Evolutionary conservation across 2,797 vertebrate species (phyloP).

Genomic region (Hippocampus kuda): DNA sequence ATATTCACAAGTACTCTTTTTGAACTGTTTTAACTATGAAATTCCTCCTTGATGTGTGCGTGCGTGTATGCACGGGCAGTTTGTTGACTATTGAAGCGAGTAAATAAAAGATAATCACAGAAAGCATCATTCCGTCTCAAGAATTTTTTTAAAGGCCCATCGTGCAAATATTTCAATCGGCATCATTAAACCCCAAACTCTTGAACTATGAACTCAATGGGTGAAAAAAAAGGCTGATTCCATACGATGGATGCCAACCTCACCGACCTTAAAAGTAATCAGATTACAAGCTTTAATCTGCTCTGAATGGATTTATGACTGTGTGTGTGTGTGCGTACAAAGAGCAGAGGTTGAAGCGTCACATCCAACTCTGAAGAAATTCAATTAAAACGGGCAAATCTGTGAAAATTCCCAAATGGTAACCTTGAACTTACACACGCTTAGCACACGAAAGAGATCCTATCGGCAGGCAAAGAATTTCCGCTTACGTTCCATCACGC

Average conservation of each 20-base stretch:
- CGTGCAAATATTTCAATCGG: neutral
- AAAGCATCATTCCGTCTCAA: conserved; percentile 8
- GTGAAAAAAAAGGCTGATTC: neutral
- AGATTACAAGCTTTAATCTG: conserved; percentile 45
- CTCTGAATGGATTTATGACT: conserved; percentile 35
- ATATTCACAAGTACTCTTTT: neutral
- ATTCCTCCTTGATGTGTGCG: neutral
- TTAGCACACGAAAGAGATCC: conserved; percentile 44
- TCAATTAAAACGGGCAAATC: conserved; percentile 41
- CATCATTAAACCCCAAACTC: neutral
- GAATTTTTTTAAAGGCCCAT: neutral
- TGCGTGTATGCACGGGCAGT: neutral
- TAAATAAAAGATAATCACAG: neutral
- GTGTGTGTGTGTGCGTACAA: conserved; percentile 6
- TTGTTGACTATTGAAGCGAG: neutral
- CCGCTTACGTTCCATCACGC: neutral
- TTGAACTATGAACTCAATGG: neutral
- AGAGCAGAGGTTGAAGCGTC: conserved; percentile 36
- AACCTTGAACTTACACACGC: conserved; percentile 49
- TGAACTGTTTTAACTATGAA: neutral
- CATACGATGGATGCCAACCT: neutral
- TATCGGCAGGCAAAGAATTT: neutral
- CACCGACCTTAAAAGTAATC: conserved; percentile 24
- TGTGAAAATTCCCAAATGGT: conserved; percentile 19
- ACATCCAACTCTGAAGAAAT: conserved; percentile 33